Conservation (phyloP, 1,140 invertebrate genomes). For the Drosophila serrata region DNA sequence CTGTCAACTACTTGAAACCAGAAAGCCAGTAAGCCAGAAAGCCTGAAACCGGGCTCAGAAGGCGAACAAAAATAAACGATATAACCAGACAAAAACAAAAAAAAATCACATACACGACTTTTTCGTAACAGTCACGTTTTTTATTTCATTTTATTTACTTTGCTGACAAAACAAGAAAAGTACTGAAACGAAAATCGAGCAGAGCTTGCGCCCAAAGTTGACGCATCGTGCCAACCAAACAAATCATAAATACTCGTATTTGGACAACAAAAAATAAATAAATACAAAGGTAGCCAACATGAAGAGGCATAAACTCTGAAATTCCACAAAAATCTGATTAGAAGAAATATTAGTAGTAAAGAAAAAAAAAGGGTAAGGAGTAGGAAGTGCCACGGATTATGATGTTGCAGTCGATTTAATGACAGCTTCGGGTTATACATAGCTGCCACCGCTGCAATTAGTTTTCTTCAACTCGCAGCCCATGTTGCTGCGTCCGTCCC, state of each 20-base stretch:
- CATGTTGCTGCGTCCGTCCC: slow-evolving; percentile 32
- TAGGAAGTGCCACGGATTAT: slow-evolving; percentile 61
- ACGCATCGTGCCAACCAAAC: slow-evolving; percentile 67
- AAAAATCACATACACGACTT: slow-evolving; percentile 78
- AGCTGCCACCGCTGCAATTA: slow-evolving; percentile 28
- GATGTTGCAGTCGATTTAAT: slow-evolving; percentile 78
- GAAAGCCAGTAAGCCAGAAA: slow-evolving; percentile 17
- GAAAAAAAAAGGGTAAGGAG: neutral
- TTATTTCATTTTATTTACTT: slow-evolving; percentile 72
- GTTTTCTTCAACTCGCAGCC: slow-evolving; percentile 37
- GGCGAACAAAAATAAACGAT: slow-evolving; percentile 40
- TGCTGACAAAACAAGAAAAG: slow-evolving; percentile 72
- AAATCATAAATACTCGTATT: slow-evolving; percentile 53
- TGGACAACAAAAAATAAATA: slow-evolving; percentile 3
- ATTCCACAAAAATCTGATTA: slow-evolving; percentile 75
- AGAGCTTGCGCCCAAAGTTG: slow-evolving; percentile 43
- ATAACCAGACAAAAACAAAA: slow-evolving; percentile 50
- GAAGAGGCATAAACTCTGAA: slow-evolving; percentile 43
- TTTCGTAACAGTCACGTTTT: slow-evolving; percentile 80
- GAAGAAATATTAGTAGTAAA: slow-evolving; percentile 18
- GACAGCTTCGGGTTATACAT: slow-evolving; percentile 72
- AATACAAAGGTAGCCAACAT: slow-evolving; percentile 29
- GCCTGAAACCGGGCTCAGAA: slow-evolving; percentile 6
- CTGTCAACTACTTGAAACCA: slow-evolving; percentile 70
- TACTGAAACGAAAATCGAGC: slow-evolving; percentile 48